Evolutionary conservation across 2,797 vertebrate genomes (phyloP).

Genomic region (Halcyon smyrnensis): DNA sequence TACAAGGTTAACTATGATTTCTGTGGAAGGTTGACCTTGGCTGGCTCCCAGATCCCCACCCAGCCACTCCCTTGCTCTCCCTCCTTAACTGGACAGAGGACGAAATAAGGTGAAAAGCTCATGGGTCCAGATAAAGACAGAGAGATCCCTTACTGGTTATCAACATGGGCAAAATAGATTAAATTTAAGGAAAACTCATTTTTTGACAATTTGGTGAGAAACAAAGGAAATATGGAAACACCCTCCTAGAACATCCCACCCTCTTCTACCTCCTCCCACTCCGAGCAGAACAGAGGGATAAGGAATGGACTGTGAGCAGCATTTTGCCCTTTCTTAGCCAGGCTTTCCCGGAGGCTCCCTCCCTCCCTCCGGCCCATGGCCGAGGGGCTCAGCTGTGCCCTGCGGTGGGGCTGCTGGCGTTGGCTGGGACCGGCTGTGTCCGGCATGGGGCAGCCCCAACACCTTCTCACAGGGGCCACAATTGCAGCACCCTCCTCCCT

Average conservation of each 20-base stretch:
- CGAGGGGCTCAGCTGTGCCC: too few relatives aligned
- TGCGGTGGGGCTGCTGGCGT: too few relatives aligned
- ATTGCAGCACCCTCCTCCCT: too few relatives aligned
- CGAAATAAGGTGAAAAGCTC: not conserved
- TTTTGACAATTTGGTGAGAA: not conserved
- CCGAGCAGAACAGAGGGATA: not conserved
- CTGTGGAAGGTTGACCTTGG: not conserved
- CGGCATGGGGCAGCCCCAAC: too few relatives aligned
- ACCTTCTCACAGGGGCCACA: too few relatives aligned
- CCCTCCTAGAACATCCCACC: too few relatives aligned
- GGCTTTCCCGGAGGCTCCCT: too few relatives aligned
- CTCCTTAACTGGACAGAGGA: not conserved
- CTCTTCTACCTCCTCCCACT: too few relatives aligned
- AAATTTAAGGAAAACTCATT: accelerated
- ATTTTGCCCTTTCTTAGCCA: too few relatives aligned
- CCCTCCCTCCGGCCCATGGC: too few relatives aligned
- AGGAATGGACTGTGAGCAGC: not conserved
- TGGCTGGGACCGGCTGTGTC: too few relatives aligned
- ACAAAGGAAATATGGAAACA: not conserved
- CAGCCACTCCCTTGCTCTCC: not conserved
- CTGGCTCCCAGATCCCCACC: accelerated
- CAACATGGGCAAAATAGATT: not conserved
- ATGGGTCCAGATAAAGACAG: accelerated
- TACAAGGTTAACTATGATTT: not conserved
- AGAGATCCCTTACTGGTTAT: not conserved